Evolutionary conservation across 2,888 invertebrate species (phyloP).

Genomic region (Hipparchia semele): DNA sequence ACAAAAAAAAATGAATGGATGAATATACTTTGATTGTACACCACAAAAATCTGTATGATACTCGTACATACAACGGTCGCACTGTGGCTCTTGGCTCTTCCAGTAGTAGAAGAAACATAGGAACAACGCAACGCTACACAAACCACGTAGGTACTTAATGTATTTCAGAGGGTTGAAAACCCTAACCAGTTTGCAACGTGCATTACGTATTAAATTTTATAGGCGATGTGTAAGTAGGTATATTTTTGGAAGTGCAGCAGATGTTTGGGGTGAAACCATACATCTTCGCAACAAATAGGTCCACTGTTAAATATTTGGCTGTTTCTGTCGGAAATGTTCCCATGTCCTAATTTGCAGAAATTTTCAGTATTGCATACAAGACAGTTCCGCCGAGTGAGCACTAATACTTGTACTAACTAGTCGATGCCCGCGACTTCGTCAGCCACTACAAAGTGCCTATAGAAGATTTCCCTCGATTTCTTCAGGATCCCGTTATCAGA

Average conservation of each 20-base stretch:
- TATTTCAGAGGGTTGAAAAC: neutral
- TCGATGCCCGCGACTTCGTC: too few relatives aligned
- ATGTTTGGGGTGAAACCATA: slow-evolving; percentile 50
- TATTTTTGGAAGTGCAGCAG: slow-evolving; percentile 61
- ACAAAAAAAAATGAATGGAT: too few relatives aligned
- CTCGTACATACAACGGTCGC: too few relatives aligned
- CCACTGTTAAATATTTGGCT: slow-evolving; percentile 37
- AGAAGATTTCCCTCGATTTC: too few relatives aligned
- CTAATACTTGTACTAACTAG: slow-evolving; percentile 1
- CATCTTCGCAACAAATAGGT: slow-evolving; percentile 41
- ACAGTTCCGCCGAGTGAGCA: neutral
- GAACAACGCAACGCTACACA: too few relatives aligned
- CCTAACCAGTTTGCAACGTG: slow-evolving; percentile 55
- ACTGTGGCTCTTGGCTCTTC: too few relatives aligned
- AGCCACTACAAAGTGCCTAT: too few relatives aligned
- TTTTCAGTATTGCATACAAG: slow-evolving; percentile 7
- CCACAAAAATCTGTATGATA: too few relatives aligned
- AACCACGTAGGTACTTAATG: too few relatives aligned
- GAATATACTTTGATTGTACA: too few relatives aligned
- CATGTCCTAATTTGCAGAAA: slow-evolving; percentile 3
- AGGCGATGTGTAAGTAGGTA: slow-evolving; percentile 53
- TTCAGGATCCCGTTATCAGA: too few relatives aligned
- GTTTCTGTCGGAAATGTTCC: slow-evolving; percentile 14
- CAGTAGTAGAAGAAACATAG: too few relatives aligned
- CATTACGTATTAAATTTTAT: slow-evolving; percentile 61